Percentiles rank a stretch among this genome's conserved stretches.
Conservation (phyloP, 1,140 invertebrate genomes). For the Hyles euphorbiae region DNA sequence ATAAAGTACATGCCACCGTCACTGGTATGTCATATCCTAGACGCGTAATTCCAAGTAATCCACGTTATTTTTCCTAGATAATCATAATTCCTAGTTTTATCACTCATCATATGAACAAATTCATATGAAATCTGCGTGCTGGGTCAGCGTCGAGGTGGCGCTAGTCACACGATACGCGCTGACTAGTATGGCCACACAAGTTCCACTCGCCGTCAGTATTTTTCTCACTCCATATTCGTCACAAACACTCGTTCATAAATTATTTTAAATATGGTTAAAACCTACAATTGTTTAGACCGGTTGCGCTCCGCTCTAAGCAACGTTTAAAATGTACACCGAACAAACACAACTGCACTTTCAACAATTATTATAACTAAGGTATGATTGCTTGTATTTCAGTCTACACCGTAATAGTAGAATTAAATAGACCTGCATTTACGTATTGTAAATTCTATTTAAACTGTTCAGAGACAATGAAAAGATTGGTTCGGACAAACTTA, state of each 20-base stretch:
- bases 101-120: slow-evolving; percentile 46
- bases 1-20: not conserved
- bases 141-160: slow-evolving; percentile 42
- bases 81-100: slow-evolving; percentile 29
- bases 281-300: slow-evolving; percentile 18
- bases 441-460: not conserved
- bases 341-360: too few relatives aligned
- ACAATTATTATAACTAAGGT: too few relatives aligned
- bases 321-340: not conserved
- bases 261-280: slow-evolving; percentile 26
- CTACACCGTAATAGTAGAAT: too few relatives aligned
- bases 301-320: not conserved
- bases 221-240: slow-evolving; percentile 35
- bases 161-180: slow-evolving; percentile 50
- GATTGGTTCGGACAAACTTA: not conserved
- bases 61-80: slow-evolving; percentile 26
- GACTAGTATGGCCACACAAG: slow-evolving; percentile 51
- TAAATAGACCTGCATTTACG: too few relatives aligned
- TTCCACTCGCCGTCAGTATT: slow-evolving; percentile 31
- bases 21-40: slow-evolving; percentile 8
- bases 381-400: too few relatives aligned
- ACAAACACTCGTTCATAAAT: slow-evolving; percentile 25
- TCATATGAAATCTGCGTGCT: slow-evolving; percentile 53
- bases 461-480: not conserved
- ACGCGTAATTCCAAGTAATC: not conserved